Base-by-base conservation (phyloP, 2,113 vertebrate genomes). In the Eira barbara region DNA sequence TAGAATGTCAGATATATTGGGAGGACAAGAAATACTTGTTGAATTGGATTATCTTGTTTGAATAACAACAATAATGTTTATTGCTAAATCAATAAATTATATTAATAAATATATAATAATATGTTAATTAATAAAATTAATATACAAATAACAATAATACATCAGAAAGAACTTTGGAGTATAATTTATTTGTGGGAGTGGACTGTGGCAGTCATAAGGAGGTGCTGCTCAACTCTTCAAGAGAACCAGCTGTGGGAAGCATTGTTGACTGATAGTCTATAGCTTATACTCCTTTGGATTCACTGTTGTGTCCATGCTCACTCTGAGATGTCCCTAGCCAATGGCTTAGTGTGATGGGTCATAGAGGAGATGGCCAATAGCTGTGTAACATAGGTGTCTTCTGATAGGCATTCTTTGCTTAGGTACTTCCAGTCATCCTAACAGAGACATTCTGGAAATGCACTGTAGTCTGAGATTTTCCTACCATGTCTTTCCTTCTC, bases 371-470 rank as follows among this genome's bases (percentile, higher is more conserved):
- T 74, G 65, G 18, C 6, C 49, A 23, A 18, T 81, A 91, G 52
- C n/a, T n/a, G 13, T 0, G 0, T 69, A 42, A 49, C 2, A 31
- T 4, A 17, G 2, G 15, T 80, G 9, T 73, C 11, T 63, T 84
- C 39, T 12, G 3, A 74, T 85, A 81, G 63, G 55, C 3, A 57
- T 4, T 59, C 27, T 63, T 92, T 49, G 9, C 34, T 42, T 71
- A 49, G 31, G 18, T 36, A 47, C 39, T 45, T 73, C 7, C 9
- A 69, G 0, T 42, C 13, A 23, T 73, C 1, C 20, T 59, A 17
- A 76, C 21, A 7, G 8, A 83, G 65, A 88, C 7, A 12, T 76
- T 17, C 61, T 63, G 36, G 25, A 65, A 71, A 61, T 89, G 25
- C 18, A 9, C 2, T 76, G 1, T 27, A 73, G 20, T 49, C 65